Percentiles rank a stretch among this genome's conserved stretches.
Conservation (phyloP, 2,797 vertebrate species). For the Astyanax mexicanus region DNA sequence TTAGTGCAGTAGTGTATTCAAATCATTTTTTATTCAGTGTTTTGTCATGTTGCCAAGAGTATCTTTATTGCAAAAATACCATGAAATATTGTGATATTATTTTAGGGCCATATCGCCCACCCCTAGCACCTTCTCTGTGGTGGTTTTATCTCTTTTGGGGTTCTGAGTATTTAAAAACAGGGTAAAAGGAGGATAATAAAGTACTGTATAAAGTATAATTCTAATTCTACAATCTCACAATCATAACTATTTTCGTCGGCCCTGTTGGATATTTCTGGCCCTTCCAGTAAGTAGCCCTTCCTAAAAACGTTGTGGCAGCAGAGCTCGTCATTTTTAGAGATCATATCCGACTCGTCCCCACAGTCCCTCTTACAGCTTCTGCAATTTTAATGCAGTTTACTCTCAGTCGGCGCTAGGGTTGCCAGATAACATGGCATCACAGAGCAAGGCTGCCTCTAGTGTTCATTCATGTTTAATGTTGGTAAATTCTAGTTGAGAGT, state of each 20-base stretch:
- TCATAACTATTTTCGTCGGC: neutral
- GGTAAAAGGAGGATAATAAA: too few species aligned
- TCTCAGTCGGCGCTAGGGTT: neutral
- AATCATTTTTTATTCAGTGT: too few species aligned
- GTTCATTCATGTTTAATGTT: constrained; percentile 12
- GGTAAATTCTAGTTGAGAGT: neutral
- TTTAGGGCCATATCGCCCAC: too few species aligned
- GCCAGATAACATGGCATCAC: neutral
- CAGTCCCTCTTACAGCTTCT: neutral
- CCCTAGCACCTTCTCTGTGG: too few species aligned
- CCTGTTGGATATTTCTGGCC: neutral
- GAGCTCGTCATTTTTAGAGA: neutral
- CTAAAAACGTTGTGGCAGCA: neutral
- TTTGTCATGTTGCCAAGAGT: too few species aligned
- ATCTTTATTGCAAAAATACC: too few species aligned
- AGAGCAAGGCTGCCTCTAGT: neutral
- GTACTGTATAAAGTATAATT: too few species aligned
- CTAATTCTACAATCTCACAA: too few species aligned
- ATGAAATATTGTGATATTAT: too few species aligned
- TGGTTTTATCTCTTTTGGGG: too few species aligned
- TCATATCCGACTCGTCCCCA: neutral
- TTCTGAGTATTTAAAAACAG: too few species aligned
- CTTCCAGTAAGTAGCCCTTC: neutral
- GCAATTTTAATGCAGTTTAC: constrained; percentile 1
- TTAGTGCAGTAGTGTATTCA: too few species aligned